phyloP scores from a whole-genome alignment of 2,113 vertebrate species.

The Plectropomus leopardus region DNA sequence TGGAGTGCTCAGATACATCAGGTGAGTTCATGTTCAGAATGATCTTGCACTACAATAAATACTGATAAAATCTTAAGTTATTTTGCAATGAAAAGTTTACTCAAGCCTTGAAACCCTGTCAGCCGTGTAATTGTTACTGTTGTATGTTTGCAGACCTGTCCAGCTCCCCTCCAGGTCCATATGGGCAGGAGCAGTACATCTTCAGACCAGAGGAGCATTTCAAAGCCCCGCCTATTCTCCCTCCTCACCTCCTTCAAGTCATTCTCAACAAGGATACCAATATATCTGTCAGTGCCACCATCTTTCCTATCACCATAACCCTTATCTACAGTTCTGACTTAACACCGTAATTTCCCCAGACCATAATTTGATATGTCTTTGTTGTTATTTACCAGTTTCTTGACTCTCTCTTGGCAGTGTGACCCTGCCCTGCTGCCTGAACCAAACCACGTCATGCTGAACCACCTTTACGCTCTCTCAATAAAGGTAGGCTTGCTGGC shows the following conservation, averaged over 20 bases:
- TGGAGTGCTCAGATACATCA: slow-evolving; percentile 95
- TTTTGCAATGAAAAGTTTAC: not conserved
- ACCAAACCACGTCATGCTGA: slow-evolving; percentile 98
- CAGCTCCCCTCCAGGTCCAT: slow-evolving; percentile 96
- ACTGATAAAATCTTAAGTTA: not conserved
- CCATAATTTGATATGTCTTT: not conserved
- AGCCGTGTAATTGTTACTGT: not conserved
- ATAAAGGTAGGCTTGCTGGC: slow-evolving; percentile 90
- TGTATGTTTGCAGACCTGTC: slow-evolving; percentile 88
- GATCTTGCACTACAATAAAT: not conserved
- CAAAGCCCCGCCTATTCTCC: slow-evolving; percentile 96
- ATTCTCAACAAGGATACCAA: slow-evolving; percentile 99
- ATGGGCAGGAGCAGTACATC: slow-evolving; percentile 93
- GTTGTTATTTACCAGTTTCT: slow-evolving; percentile 5
- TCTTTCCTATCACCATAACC: too few relatives aligned
- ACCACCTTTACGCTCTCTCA: slow-evolving; percentile 96
- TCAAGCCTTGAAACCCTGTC: not conserved
- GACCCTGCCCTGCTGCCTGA: slow-evolving; percentile 96
- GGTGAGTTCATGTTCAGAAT: slow-evolving; percentile 68
- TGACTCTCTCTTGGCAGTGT: slow-evolving; percentile 84
- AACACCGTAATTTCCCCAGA: not conserved
- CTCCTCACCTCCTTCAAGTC: slow-evolving; percentile 98
- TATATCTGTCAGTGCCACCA: slow-evolving; percentile 90
- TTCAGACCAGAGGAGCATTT: slow-evolving; percentile 95
- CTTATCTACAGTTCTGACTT: too few relatives aligned